Percentiles rank a stretch among this genome's conserved stretches.
Conservation (phyloP, 2,797 vertebrate genomes). For the Sebastes kiyomatsui region DNA sequence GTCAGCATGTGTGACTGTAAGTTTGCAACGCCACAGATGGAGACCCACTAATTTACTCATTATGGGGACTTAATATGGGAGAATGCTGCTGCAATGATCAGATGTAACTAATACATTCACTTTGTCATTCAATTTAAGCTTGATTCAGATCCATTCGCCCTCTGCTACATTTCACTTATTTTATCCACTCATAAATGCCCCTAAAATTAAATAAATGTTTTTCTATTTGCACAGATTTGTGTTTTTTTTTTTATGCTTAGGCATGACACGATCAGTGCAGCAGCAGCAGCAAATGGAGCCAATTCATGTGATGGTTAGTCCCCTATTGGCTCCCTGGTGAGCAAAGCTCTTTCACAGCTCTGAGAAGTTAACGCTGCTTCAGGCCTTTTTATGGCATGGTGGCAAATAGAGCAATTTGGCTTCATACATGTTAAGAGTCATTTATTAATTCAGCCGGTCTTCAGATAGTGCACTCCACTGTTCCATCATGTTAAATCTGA, state of each 20-base stretch:
- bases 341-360: constrained; percentile 60
- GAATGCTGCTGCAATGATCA: constrained; percentile 42
- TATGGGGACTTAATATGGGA: constrained; percentile 67
- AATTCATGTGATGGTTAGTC: constrained; percentile 60
- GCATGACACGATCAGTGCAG: constrained; percentile 29
- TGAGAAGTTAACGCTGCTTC: constrained; percentile 62
- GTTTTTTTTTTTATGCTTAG: constrained; percentile 29
- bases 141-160: constrained; percentile 9
- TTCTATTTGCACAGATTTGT: constrained; percentile 22
- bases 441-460: constrained; percentile 32
- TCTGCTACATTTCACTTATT: constrained; percentile 19
- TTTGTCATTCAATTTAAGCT: constrained; percentile 28
- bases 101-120: constrained; percentile 39
- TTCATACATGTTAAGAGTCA: constrained; percentile 38
- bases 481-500: not conserved
- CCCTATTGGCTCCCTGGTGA: constrained; percentile 64
- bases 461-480: not conserved
- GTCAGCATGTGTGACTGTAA: constrained; percentile 71
- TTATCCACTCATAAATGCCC: constrained; percentile 14
- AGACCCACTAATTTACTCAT: constrained; percentile 79
- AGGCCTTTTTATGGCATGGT: constrained; percentile 57
- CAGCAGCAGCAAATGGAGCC: constrained; percentile 54
- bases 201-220: constrained; percentile 16
- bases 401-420: constrained; percentile 49
- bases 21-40: constrained; percentile 78